Conservation (phyloP, 1,140 invertebrate species). For the Trachymyrmex cornetzi region DNA sequence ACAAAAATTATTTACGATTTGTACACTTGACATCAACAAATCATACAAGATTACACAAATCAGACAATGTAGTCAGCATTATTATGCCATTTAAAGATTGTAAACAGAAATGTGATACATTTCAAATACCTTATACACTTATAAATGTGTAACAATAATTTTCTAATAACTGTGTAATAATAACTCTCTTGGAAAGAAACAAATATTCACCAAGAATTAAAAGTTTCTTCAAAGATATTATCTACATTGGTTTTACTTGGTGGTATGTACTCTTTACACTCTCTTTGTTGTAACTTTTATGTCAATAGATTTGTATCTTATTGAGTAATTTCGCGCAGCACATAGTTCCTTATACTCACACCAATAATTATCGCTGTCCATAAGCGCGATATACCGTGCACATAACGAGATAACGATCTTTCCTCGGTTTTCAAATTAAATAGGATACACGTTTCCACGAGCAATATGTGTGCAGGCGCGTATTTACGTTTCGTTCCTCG, state of each 20-base stretch:
- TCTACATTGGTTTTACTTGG: neutral
- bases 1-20: conserved; percentile 16
- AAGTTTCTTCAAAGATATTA: neutral
- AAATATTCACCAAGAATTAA: neutral
- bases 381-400: conserved; percentile 16
- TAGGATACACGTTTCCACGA: conserved; percentile 50
- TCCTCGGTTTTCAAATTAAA: conserved; percentile 58
- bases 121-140: neutral
- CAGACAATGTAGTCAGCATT: neutral
- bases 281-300: neutral
- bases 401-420: conserved; percentile 57
- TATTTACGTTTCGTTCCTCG: conserved; percentile 59
- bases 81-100: neutral
- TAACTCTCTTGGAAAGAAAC: neutral
- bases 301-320: neutral
- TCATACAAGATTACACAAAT: neutral
- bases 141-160: neutral
- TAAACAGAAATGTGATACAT: neutral
- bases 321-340: conserved; percentile 9
- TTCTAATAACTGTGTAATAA: neutral
- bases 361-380: conserved; percentile 29
- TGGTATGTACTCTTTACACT: conserved; percentile 15
- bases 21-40: neutral
- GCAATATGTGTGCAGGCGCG: conserved; percentile 27
- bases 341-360: conserved; percentile 8